Evolutionary conservation across 2,113 vertebrate genomes (phyloP).

Genomic region (Erinaceus europaeus): DNA sequence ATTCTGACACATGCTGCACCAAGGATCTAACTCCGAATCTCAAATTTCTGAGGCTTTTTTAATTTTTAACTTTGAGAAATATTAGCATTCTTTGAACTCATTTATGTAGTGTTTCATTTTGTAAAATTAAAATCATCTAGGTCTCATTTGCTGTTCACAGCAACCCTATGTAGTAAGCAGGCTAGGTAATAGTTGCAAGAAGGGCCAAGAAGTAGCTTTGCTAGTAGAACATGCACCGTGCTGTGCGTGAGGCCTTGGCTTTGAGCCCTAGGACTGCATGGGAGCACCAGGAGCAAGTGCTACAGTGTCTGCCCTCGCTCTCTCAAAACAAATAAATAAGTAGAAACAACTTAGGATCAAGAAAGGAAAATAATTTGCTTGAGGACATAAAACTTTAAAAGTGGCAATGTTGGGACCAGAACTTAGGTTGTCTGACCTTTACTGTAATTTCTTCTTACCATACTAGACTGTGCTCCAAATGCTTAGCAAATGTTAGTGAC

Average conservation of each 20-base stretch:
- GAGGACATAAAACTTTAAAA: not conserved
- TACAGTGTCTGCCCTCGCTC: too few relatives aligned
- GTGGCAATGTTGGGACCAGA: not conserved
- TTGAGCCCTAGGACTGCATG: too few relatives aligned
- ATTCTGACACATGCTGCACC: too few relatives aligned
- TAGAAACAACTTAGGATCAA: too few relatives aligned
- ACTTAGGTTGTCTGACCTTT: not conserved
- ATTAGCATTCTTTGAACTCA: conserved; percentile 17
- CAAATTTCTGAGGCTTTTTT: too few relatives aligned
- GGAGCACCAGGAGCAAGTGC: too few relatives aligned
- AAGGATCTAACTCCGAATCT: too few relatives aligned
- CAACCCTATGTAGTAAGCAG: not conserved
- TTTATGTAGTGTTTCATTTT: conserved; percentile 22
- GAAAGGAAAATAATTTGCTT: conserved; percentile 18
- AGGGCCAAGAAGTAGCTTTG: too few relatives aligned
- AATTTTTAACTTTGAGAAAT: conserved; percentile 29
- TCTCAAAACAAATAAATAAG: too few relatives aligned
- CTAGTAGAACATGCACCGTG: too few relatives aligned
- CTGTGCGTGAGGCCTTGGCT: too few relatives aligned
- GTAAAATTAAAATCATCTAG: not conserved
- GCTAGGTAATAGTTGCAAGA: not conserved
- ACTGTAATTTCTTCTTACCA: not conserved
- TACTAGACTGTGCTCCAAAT: not conserved
- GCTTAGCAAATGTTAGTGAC: conserved; percentile 28
- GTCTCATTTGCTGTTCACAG: not conserved